Evolutionary conservation across 2,888 invertebrate genomes (phyloP), one percentile per base, ranked within the genome.

Genomic region (Cabera pusaria): DNA sequence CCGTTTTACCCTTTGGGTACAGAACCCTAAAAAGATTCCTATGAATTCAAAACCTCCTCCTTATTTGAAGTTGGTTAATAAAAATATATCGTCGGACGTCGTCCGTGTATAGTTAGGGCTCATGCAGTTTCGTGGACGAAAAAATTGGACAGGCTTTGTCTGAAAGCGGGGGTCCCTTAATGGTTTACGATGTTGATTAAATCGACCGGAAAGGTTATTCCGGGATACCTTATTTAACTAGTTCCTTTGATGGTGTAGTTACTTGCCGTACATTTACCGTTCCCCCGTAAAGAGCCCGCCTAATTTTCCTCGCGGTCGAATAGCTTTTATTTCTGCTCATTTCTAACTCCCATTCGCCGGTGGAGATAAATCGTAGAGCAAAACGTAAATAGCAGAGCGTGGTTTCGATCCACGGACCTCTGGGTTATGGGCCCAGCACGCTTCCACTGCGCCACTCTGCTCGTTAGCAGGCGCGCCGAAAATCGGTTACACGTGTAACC

Each of bases 331-430:
- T 17, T 1, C 7, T 6, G 7, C 6, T 8, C 8, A 2, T 7
- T 24, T 12, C 14, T 6, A 3, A 3, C 14, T 6, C 4, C 12
- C 1, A 7, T 14, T 25, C 14, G 5, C 6, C 5, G 4, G 14
- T 14, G 4, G 4, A 4, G 14, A 3, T 14, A n/a, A n/a, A n/a
- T 14, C 4, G 14, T 14, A 14, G 16, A 16, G 9, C 18, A 29
- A 21, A 29, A 20, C 2, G 6, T 20, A n/a, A 0, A 24, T 92
- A 92, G 92, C 92, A 92, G 92, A 92, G 93, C 93, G 92, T 93
- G 93, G 94, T 94, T 94, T 94, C 94, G 93, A 94, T 94, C 94
- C 93, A 95, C 95, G 94, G 94, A 95, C 93, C 95, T 95, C 95
- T 95, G 94, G 94, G 93, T 93, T 93, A 93, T 93, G 93, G 92